phyloP scores from a whole-genome alignment of 35 echinoderm and acorn worm species.

The Hemicentrotus pulcherrimus region DNA sequence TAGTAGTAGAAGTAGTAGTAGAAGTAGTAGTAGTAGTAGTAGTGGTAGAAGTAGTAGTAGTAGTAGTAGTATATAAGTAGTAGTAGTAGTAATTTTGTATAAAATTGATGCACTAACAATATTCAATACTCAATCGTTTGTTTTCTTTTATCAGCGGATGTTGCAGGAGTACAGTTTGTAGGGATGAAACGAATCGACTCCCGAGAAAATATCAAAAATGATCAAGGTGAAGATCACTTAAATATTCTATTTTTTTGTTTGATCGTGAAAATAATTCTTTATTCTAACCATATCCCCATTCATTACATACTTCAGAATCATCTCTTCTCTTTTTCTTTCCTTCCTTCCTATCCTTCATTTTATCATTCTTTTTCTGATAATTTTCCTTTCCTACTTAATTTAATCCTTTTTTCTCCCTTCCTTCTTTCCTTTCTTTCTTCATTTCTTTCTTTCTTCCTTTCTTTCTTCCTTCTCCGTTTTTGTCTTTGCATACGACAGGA shows the following conservation, averaged over 20 bases:
- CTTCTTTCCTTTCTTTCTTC: background rate
- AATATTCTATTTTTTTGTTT: background rate
- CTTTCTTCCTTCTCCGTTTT: background rate
- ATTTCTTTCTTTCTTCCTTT: background rate
- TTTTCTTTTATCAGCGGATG: background rate
- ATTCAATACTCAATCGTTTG: too few relatives aligned
- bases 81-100: too few relatives aligned
- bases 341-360: background rate
- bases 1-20: too few relatives aligned
- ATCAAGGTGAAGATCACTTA: background rate
- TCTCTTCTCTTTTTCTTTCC: background rate
- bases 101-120: too few relatives aligned
- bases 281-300: background rate
- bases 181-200: slow-evolving; percentile 15
- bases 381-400: background rate
- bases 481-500: background rate
- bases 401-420: background rate
- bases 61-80: too few relatives aligned
- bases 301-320: background rate
- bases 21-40: too few relatives aligned
- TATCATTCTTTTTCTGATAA: background rate
- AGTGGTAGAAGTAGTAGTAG: too few relatives aligned
- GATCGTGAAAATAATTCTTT: background rate
- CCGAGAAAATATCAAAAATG: background rate
- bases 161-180: background rate